Percentiles rank a stretch among this genome's conserved stretches.
Conservation (phyloP, 2,113 vertebrate genomes). For the Cercocebus atys region DNA sequence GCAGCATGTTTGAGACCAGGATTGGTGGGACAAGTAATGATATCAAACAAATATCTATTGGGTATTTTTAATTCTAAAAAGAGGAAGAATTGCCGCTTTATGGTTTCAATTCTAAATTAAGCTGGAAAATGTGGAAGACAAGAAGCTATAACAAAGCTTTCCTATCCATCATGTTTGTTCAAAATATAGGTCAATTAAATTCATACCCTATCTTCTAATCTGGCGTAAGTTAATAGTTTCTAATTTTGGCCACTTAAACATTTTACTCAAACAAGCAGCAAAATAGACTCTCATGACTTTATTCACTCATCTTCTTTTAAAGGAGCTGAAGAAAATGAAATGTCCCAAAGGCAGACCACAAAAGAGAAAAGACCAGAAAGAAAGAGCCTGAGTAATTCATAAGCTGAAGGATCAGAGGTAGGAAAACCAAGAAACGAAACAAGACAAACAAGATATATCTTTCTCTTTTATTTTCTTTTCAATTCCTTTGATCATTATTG, state of each 20-base stretch:
- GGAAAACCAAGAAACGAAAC: not conserved
- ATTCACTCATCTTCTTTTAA: not conserved
- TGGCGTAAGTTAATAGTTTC: not conserved
- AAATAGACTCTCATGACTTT: not conserved
- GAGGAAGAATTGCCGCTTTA: not conserved
- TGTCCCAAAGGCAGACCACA: not conserved
- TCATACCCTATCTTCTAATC: not conserved
- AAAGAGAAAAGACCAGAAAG: not conserved
- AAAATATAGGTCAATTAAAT: not conserved
- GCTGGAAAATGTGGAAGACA: not conserved
- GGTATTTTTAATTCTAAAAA: slow-evolving; percentile 28
- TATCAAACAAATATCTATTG: not conserved
- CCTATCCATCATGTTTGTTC: not conserved
- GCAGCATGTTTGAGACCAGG: not conserved
- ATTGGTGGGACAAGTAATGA: not conserved
- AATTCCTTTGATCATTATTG: not conserved
- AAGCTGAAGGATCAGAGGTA: not conserved
- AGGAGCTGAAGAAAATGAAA: not conserved
- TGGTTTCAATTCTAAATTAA: not conserved
- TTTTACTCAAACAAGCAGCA: not conserved
- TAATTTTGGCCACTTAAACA: not conserved
- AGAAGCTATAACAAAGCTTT: not conserved
- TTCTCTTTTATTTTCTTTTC: not conserved
- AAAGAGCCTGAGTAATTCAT: not conserved
- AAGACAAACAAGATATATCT: not conserved